Evolutionary conservation across 2,113 vertebrate genomes (phyloP).

Genomic region (Spea multiplicata): DNA sequence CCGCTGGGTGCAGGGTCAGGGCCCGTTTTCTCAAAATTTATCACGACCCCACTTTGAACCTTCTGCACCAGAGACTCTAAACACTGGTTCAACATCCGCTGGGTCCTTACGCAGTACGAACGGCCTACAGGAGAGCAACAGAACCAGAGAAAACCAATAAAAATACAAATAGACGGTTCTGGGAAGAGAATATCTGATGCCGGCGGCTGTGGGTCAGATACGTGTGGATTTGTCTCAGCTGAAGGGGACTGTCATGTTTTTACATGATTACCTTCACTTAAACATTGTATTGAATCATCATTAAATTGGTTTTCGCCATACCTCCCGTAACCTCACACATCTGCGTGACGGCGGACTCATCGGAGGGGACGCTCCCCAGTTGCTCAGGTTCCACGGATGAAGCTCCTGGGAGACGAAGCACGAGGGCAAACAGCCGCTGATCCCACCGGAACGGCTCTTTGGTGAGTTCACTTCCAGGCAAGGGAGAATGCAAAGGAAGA

Average conservation of each 20-base stretch:
- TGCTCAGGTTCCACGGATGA: slow-evolving; percentile 87
- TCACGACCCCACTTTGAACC: slow-evolving; percentile 80
- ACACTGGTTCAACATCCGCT: slow-evolving; percentile 80
- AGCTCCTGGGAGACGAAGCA: slow-evolving; percentile 88
- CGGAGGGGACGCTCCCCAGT: slow-evolving; percentile 91
- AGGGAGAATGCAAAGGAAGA: slow-evolving; percentile 88
- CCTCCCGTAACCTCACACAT: slow-evolving; percentile 99
- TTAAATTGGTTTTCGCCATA: slow-evolving; percentile 49
- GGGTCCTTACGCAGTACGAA: slow-evolving; percentile 78
- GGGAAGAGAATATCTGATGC: too few relatives aligned
- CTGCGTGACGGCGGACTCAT: slow-evolving; percentile 95
- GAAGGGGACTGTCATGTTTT: too few relatives aligned
- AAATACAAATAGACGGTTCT: background rate
- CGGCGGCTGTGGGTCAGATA: too few relatives aligned
- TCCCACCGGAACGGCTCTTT: slow-evolving; percentile 99
- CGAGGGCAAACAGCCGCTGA: slow-evolving; percentile 94
- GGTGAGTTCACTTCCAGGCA: slow-evolving; percentile 95
- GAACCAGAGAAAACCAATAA: background rate
- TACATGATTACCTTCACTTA: too few relatives aligned
- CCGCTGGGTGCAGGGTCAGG: slow-evolving; percentile 70
- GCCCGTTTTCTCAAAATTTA: slow-evolving; percentile 80
- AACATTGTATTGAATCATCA: background rate
- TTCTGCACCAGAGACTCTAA: slow-evolving; percentile 80
- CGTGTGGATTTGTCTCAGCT: too few relatives aligned
- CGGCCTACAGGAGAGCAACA: slow-evolving; percentile 61